phyloP scores from a whole-genome alignment of 1,140 invertebrate genomes.

The Euura lappo region DNA sequence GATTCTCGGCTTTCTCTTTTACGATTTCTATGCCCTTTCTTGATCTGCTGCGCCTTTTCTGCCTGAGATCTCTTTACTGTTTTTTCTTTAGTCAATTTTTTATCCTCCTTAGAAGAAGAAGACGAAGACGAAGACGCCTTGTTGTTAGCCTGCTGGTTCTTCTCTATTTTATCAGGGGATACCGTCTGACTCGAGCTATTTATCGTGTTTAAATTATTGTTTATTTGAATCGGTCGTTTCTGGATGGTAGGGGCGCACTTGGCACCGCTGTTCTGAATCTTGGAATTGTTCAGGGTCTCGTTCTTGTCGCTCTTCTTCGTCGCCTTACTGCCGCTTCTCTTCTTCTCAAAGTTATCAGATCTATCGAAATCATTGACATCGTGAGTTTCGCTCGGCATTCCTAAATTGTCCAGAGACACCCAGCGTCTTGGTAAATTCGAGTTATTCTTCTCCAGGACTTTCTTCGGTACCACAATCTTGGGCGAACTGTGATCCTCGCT shows the following conservation, averaged over 20 bases:
- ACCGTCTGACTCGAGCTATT: slow-evolving; percentile 48
- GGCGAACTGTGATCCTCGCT: slow-evolving; percentile 62
- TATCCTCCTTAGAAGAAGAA: slow-evolving; percentile 52
- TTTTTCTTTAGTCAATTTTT: slow-evolving; percentile 58
- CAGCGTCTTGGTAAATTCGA: slow-evolving; percentile 52
- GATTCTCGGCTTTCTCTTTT: slow-evolving; percentile 52
- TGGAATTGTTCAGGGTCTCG: slow-evolving; percentile 48
- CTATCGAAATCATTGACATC: slow-evolving; percentile 47
- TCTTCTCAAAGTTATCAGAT: slow-evolving; percentile 53
- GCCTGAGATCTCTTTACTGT: slow-evolving; percentile 52
- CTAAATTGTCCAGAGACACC: slow-evolving; percentile 55
- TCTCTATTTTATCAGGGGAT: slow-evolving; percentile 49
- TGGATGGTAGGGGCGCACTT: slow-evolving; percentile 39
- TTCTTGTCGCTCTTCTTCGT: slow-evolving; percentile 42
- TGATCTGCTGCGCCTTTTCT: slow-evolving; percentile 55
- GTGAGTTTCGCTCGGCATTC: slow-evolving; percentile 41
- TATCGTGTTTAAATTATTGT: slow-evolving; percentile 55
- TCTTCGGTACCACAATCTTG: slow-evolving; percentile 50
- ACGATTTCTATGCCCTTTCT: slow-evolving; percentile 49
- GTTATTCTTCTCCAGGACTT: slow-evolving; percentile 46
- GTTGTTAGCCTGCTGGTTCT: slow-evolving; percentile 59
- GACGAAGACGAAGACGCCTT: slow-evolving; percentile 34
- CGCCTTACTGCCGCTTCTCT: slow-evolving; percentile 34
- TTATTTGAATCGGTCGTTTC: slow-evolving; percentile 54
- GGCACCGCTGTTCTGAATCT: slow-evolving; percentile 44